Base-by-base conservation (phyloP, 2,113 vertebrate species). In the Sorex fumeus region DNA sequence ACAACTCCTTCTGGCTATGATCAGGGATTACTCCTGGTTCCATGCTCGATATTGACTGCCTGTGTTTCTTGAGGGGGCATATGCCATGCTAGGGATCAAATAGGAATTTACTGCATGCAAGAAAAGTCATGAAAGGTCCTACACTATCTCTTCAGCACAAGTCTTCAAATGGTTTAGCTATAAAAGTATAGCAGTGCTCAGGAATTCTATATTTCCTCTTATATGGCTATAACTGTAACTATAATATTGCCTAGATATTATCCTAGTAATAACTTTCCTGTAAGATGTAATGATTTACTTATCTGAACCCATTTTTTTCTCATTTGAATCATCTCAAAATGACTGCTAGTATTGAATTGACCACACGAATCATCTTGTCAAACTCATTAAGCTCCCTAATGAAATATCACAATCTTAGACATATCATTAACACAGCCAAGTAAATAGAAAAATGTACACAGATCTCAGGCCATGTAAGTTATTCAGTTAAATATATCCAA, bases 321-420 rank as follows among this genome's bases (percentile, higher is more conserved):
- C 19, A 60, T 60, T 60, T 60, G 21, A 67, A 71, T 88, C 34
- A 71, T 79, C 67, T 75, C 62, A 78, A n/a, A 78, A 40, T n/a
- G 84, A 45, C 74, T 32, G 25, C 30, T 80, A 34, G 28, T 15
- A 84, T 8, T 60, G 40, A 79, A 84, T 9, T 75, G 43, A 89
- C 32, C 60, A 88, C 32, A 2, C 72, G 6, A 27, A 71, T 72
- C 50, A 43, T 66, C 43, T 80, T 57, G 45, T 60, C 45, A 80
- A 43, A 62, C 57, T 93, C 30, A 62, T 94, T 91, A 86, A 88
- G 78, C n/a, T 72, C 62, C 30, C 21, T 83, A 91, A 91, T 76
- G 75, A 86, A 94, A 87, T 60, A 25, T 40, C 30, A 82, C 8
- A 21, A 60, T 60, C 57, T 60, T 67, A 34, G 3, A 72, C 28